These are phyloP conservation scores for Menidia menidia DNA, from an alignment of 2,797 vertebrate species.

Conservation along the genomic window DNA sequence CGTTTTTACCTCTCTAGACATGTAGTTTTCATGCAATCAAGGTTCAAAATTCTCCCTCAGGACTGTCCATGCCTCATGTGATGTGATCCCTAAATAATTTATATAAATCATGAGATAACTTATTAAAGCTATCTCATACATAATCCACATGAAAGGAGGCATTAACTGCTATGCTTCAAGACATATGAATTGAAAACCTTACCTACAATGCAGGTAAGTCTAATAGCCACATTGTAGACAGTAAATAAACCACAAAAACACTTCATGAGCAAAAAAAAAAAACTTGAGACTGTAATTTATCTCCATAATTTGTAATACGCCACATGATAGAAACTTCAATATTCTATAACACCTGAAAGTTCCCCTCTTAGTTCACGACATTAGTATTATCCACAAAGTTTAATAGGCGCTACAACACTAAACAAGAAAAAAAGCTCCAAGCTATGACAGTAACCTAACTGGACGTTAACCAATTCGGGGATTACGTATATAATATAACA, in stretches of 20 bases:
- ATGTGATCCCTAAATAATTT: conserved; percentile 19
- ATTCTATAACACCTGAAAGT: neutral
- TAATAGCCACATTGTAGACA: neutral
- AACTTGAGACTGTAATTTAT: neutral
- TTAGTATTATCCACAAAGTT: neutral
- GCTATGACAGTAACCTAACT: neutral
- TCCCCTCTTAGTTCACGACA: neutral
- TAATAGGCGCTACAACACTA: neutral
- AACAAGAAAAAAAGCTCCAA: neutral
- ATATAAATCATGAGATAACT: conserved; percentile 27
- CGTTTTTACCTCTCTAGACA: neutral
- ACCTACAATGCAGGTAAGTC: neutral
- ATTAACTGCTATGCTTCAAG: conserved; percentile 11
- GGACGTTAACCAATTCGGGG: no score
- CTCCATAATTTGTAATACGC: no score
- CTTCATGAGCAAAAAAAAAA: neutral
- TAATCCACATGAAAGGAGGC: neutral
- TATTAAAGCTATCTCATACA: conserved; percentile 21
- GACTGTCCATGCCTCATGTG: conserved; percentile 22
- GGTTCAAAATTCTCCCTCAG: neutral
- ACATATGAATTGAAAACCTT: no score
- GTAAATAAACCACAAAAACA: neutral
- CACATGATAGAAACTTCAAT: no score
- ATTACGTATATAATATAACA: accelerated
- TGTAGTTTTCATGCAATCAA: neutral